Base-by-base conservation (phyloP, 2,888 invertebrate species). In the Diarsia mendica region DNA sequence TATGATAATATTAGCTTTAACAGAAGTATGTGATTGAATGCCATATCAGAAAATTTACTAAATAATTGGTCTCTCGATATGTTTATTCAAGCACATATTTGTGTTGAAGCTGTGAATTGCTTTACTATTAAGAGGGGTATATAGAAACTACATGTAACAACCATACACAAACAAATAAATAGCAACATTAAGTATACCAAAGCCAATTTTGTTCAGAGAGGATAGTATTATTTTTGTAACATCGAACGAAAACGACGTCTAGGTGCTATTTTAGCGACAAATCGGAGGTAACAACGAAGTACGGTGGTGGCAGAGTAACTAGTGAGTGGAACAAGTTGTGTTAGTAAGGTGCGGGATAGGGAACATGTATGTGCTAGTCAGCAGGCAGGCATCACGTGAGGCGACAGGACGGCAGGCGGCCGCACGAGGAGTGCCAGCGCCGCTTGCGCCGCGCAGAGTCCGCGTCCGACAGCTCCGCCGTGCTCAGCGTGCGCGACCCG, bases 361-460 rank as follows among this genome's bases (percentile, higher is more conserved):
- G 82, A 79, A 82, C 74, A 71, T 72, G 77, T 75, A 73, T 55
- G 67, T 51, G 44, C 69, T 61, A 53, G 67, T 18, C 48, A 65
- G 15, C 20, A 0, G 48, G 0, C 46, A 0, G 65, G 60, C 84
- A 93, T 96, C 96, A 96, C 87, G 95, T 95, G 89, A 96, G 95
- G 11, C 95, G 93, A 88, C 96, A 96, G 0, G 95, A 92, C 0
- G 96, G 95, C 81, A 96, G 91, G 5, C 96, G 94, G 63, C 95
- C 96, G 90, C 96, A 96, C 2, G 96, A 94, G 4, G 96, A 96
- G 86, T 96, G 95, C 96, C 96, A 96, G 70, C 96, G 94, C 0
- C 93, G 92, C 90, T 96, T 96, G 87, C 93, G 93, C 3, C 91
- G 93, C 39, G 91, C 88, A 15, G 95, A 95, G 58, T 92, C 94